Conservation (phyloP, 2,113 vertebrate species). For the Reinhardtius hippoglossoides region DNA sequence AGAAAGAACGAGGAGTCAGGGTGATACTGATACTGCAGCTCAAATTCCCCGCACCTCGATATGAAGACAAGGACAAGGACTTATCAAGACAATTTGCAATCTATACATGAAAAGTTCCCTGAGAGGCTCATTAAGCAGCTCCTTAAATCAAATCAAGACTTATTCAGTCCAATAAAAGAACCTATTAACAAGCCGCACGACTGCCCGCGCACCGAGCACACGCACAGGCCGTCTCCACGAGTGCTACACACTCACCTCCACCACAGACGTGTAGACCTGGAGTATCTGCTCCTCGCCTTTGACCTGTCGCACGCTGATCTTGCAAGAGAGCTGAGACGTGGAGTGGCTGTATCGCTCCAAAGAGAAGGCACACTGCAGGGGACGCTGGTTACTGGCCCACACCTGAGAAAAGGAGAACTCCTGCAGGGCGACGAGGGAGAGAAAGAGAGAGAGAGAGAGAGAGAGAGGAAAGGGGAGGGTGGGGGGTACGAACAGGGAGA, state of each 20-base stretch:
- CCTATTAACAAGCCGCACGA: slow-evolving; percentile 42
- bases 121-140: slow-evolving; percentile 66
- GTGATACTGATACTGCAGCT: slow-evolving; percentile 15
- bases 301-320: slow-evolving; percentile 93
- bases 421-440: slow-evolving; percentile 72
- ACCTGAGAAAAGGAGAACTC: slow-evolving; percentile 96
- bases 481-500: slow-evolving; percentile 30
- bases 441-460: slow-evolving; percentile 22
- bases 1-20: slow-evolving; percentile 17
- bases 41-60: slow-evolving; percentile 13
- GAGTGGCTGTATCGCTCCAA: slow-evolving; percentile 93
- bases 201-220: neutral
- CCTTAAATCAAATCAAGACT: slow-evolving; percentile 65
- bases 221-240: neutral
- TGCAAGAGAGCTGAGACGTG: slow-evolving; percentile 93
- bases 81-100: slow-evolving; percentile 54
- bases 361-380: slow-evolving; percentile 96
- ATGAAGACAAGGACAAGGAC: slow-evolving; percentile 53
- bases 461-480: neutral
- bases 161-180: slow-evolving; percentile 58
- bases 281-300: slow-evolving; percentile 96
- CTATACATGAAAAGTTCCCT: slow-evolving; percentile 55
- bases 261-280: slow-evolving; percentile 92
- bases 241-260: slow-evolving; percentile 84
- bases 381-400: slow-evolving; percentile 91